Base-by-base conservation (phyloP, 2,113 vertebrate species). In the Aptenodytes patagonicus region DNA sequence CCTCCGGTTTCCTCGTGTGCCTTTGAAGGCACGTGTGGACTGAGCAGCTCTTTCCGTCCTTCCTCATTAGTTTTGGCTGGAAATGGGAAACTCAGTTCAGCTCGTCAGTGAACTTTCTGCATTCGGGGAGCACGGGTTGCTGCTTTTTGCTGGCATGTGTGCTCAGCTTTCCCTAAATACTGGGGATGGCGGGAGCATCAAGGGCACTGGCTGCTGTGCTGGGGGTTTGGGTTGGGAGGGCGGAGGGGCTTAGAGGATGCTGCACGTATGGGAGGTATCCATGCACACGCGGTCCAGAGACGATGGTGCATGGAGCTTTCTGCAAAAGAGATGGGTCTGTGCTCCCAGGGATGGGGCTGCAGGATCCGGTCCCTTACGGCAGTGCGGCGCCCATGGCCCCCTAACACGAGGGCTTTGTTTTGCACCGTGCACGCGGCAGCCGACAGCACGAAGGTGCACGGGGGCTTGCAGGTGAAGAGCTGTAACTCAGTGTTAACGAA, bases 81-180 rank as follows among this genome's bases (percentile, higher is more conserved):
- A 29, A 29, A 16, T 5, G 52, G 49, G 88, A 58, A 36, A 3
- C 34, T 31, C 8, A 0, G 29, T n/a, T 47, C 73, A 20, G 64
- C 20, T 80, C 21, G 0, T 8, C 10, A 1, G 61, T 10, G 73
- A 38, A 16, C 8, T 58, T 31, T 29, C 58, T 24, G 18, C 5
- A 0, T 3, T 31, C 1, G 2, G 49, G 68, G 40, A 83, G 28
- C 20, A 0, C 0, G 3, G 34, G 6, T 7, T n/a, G 77, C 69
- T 78, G 55, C 8, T 42, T 72, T 73, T 49, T 34, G 17, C 13
- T 16, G 36, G 61, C 4, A 1, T 1, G 25, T 8, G 32, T 16
- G 58, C 82, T 62, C 28, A 20, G 60, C 18, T 47, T 65, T 70
- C 79, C 40, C 66, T 42, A 49, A 75, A 75, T 16, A 6, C 6